phyloP scores from a whole-genome alignment of 2,888 invertebrate species.

The Dromius quadrimaculatus region DNA sequence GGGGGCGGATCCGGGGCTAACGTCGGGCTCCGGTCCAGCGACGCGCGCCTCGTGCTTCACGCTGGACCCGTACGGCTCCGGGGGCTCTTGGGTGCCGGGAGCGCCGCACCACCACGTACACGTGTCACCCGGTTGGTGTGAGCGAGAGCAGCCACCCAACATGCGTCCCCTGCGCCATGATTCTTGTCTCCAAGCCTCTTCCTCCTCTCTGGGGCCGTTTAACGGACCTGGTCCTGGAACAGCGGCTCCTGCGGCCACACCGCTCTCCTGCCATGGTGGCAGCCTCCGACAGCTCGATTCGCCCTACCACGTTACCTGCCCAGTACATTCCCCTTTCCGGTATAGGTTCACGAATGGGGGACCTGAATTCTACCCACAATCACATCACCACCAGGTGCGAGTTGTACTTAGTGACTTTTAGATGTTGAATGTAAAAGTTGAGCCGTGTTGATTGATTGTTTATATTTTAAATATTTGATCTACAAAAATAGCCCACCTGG shows the following conservation, averaged over 20 bases:
- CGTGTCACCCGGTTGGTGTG: slow-evolving; percentile 57
- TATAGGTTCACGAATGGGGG: slow-evolving; percentile 72
- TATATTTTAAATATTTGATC: too few relatives aligned
- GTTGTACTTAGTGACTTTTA: too few relatives aligned
- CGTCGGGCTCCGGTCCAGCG: slow-evolving; percentile 15
- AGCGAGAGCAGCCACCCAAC: too few relatives aligned
- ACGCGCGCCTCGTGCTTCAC: slow-evolving; percentile 36
- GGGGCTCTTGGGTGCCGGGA: slow-evolving; percentile 62
- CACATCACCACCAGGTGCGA: slow-evolving; percentile 64
- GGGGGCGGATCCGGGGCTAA: slow-evolving; percentile 25
- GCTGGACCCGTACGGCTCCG: slow-evolving; percentile 69
- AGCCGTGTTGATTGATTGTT: too few relatives aligned
- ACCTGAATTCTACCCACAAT: slow-evolving; percentile 66
- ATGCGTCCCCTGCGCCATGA: slow-evolving; percentile 56
- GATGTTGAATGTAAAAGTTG: too few relatives aligned
- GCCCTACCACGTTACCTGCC: slow-evolving; percentile 72
- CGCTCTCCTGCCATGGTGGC: slow-evolving; percentile 56
- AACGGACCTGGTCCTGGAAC: not conserved
- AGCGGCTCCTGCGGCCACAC: not conserved
- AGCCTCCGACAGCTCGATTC: slow-evolving; percentile 68
- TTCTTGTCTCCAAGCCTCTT: not conserved
- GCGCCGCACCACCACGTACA: slow-evolving; percentile 15
- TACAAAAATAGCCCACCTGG: too few relatives aligned
- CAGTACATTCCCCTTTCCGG: slow-evolving; percentile 81
- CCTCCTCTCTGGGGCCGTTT: slow-evolving; percentile 19